Evolutionary conservation across 2,113 vertebrate species (phyloP).

Genomic region (Brachyhypopomus occidentalis): DNA sequence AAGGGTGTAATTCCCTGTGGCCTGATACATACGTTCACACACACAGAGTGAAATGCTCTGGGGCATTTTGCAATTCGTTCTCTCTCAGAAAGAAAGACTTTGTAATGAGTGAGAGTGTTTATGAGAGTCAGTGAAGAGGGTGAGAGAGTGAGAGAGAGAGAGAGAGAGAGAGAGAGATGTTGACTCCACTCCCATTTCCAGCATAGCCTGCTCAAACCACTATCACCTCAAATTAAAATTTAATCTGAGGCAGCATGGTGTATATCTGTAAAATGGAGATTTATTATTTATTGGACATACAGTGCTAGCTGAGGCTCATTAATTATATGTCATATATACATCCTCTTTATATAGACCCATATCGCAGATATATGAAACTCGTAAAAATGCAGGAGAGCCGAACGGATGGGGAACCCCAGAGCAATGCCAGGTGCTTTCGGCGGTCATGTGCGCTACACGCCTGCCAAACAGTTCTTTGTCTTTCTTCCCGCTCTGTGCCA

Average conservation of each 20-base stretch:
- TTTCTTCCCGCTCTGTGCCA: constrained; percentile 17
- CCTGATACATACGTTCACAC: background rate
- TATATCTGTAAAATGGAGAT: constrained; percentile 66
- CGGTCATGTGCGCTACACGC: constrained; percentile 11
- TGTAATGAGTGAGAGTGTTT: too few species aligned
- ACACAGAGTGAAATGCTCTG: constrained; percentile 32
- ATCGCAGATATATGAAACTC: constrained; percentile 69
- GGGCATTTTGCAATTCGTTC: background rate
- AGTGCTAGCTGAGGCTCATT: constrained; percentile 60
- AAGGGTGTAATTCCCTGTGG: constrained; percentile 27
- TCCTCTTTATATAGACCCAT: constrained; percentile 63
- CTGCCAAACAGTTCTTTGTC: constrained; percentile 49
- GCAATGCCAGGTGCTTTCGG: constrained; percentile 28
- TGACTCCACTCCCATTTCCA: constrained; percentile 32
- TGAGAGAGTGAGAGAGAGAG: background rate
- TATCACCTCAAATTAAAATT: constrained; percentile 68
- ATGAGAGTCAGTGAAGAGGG: background rate
- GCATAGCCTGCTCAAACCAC: constrained; percentile 37
- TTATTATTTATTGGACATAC: constrained; percentile 68
- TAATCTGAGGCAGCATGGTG: constrained; percentile 59
- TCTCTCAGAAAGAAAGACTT: constrained; percentile 4
- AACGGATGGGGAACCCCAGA: constrained; percentile 49
- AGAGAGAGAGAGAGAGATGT: constrained; percentile 29
- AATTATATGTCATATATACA: constrained; percentile 68
- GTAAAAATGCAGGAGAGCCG: constrained; percentile 67